Evolutionary conservation across 2,888 invertebrate species (phyloP), one percentile per base, ranked within the genome.

Genomic region (Acrobeloides nanus): DNA sequence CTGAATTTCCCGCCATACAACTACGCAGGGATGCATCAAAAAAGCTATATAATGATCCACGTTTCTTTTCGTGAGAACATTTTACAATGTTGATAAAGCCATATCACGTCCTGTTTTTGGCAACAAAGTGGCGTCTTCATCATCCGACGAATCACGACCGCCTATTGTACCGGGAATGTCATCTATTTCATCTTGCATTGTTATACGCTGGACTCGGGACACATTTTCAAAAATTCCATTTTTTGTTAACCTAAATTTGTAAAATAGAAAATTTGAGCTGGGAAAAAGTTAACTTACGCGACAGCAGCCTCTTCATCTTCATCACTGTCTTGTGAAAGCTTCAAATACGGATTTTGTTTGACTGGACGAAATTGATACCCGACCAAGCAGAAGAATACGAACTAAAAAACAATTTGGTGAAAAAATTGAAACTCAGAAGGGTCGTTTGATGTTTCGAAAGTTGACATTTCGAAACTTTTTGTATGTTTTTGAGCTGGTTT

Each of bases 351-450:
- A 45, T 70, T 67, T 24, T 48, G 47, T 35, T 55, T 53, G n/a
- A 50, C 48, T 1, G 93, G 93, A 45, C 90, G 82, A 79, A 97
- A 95, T 5, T 35, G 24, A n/a, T 29, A 15, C 3, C 21, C 45
- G n/a, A 44, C 45, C 4, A 43, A 18, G 8, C 34, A n/a, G 29
- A 46, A 44, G 37, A 44, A 44, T 35, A 44, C 1, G n/a, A 44
- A n/a, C n/a, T n/a, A n/a, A n/a, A n/a, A n/a, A n/a, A n/a, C n/a
- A n/a, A n/a, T n/a, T n/a, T n/a, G n/a, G n/a, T n/a, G n/a, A n/a
- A n/a, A n/a, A n/a, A n/a, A n/a, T n/a, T n/a, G n/a, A n/a, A n/a
- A n/a, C n/a, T n/a, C n/a, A n/a, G n/a, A n/a, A n/a, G n/a, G n/a
- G n/a, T n/a, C n/a, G n/a, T n/a, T n/a, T n/a, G n/a, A n/a, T n/a